Conservation (phyloP, 2,113 vertebrate genomes). For the Vulpes lagopus region DNA sequence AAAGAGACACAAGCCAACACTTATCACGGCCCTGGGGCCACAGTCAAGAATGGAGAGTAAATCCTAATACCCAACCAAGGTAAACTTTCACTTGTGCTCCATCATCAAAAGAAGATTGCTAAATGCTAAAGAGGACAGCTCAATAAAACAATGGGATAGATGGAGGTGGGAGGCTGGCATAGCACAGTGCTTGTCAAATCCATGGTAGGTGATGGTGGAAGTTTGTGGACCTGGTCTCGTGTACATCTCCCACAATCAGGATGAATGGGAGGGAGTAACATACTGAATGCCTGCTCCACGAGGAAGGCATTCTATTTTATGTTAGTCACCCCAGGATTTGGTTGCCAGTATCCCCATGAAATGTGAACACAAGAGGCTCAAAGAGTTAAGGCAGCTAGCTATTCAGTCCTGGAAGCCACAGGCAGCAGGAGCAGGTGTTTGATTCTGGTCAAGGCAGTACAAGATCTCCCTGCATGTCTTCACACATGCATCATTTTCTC, state of each 20-base stretch:
- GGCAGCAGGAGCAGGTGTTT: neutral
- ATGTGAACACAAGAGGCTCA: neutral
- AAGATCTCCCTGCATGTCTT: neutral
- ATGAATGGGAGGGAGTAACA: neutral
- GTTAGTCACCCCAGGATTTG: accelerated
- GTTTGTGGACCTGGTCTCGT: neutral
- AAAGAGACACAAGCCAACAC: neutral
- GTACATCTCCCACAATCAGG: neutral
- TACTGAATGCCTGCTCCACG: accelerated
- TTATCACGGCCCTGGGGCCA: neutral
- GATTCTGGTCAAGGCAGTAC: neutral
- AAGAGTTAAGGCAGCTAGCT: neutral
- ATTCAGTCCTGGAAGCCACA: neutral
- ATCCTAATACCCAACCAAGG: neutral
- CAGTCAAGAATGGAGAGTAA: neutral
- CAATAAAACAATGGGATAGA: neutral
- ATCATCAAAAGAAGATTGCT: neutral
- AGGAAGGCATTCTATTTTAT: neutral
- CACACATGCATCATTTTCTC: accelerated
- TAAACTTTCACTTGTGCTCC: neutral
- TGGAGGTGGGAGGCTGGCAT: neutral
- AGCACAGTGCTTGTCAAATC: neutral
- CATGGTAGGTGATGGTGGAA: accelerated
- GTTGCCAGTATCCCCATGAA: neutral
- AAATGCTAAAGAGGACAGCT: neutral